A percentile compares a stretch with the other conserved stretches of the same genome.
Conservation (phyloP, 2,888 invertebrate genomes). For the Nineta flava region DNA sequence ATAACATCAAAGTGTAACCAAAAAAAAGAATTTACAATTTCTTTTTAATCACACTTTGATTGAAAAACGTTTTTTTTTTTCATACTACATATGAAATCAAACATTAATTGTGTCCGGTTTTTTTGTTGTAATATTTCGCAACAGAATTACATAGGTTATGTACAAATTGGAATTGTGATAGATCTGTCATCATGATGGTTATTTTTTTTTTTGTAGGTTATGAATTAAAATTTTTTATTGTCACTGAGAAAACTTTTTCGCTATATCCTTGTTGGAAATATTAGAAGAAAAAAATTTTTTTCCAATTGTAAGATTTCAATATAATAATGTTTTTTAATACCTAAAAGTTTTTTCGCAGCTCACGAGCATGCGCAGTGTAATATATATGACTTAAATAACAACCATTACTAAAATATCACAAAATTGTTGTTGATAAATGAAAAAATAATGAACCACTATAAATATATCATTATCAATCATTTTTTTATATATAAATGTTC, state of each 20-base stretch:
- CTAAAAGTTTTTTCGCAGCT: neutral
- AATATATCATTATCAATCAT: slow-evolving; percentile 19
- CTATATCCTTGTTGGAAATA: too few relatives aligned
- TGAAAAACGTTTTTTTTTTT: too few relatives aligned
- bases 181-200: too few relatives aligned
- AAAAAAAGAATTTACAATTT: neutral
- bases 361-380: slow-evolving; percentile 2
- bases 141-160: too few relatives aligned
- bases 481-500: slow-evolving; percentile 13
- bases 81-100: neutral
- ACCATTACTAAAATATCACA: slow-evolving; percentile 40
- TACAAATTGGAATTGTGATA: too few relatives aligned
- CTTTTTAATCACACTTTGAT: too few relatives aligned
- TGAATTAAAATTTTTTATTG: too few relatives aligned
- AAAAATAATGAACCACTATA: slow-evolving; percentile 33
- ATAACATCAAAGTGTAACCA: neutral
- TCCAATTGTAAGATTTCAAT: too few relatives aligned
- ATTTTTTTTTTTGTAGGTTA: too few relatives aligned
- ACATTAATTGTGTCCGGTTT: neutral
- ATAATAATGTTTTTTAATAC: too few relatives aligned
- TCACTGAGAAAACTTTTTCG: too few relatives aligned
- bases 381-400: slow-evolving; percentile 32
- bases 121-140: neutral
- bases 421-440: slow-evolving; percentile 36
- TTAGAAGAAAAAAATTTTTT: too few relatives aligned